Evolutionary conservation across 2,113 vertebrate genomes (phyloP).

Genomic region (Xerus inauris): DNA sequence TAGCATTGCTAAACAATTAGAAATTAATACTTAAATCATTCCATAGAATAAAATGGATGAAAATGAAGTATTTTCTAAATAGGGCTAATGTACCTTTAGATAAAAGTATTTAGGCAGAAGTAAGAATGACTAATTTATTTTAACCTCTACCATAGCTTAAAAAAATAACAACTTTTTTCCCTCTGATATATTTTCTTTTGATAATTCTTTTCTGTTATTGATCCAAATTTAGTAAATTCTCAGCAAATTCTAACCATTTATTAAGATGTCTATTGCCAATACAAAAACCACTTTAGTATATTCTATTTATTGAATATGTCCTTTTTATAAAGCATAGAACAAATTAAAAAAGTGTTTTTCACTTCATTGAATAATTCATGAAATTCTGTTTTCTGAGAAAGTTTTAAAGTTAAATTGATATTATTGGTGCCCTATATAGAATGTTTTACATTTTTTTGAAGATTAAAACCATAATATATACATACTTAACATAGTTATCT

Average conservation of each 20-base stretch:
- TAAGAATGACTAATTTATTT: slow-evolving; percentile 53
- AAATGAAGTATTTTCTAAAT: neutral
- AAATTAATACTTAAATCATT: slow-evolving; percentile 12
- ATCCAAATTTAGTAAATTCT: slow-evolving; percentile 47
- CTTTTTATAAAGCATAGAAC: neutral
- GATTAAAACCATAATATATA: neutral
- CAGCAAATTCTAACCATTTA: neutral
- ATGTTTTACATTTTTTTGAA: slow-evolving; percentile 19
- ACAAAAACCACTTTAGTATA: neutral
- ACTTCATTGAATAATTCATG: neutral
- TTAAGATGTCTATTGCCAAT: slow-evolving; percentile 16
- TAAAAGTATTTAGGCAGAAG: neutral
- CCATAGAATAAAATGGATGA: neutral
- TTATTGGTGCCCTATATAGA: neutral
- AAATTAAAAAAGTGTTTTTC: slow-evolving; percentile 39
- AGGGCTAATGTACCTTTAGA: slow-evolving; percentile 12
- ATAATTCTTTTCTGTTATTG: slow-evolving; percentile 29
- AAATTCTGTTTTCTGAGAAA: neutral
- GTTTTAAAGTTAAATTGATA: slow-evolving; percentile 28
- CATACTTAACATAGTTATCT: neutral
- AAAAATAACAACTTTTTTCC: slow-evolving; percentile 10
- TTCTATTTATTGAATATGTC: slow-evolving; percentile 1
- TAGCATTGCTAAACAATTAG: slow-evolving; percentile 41
- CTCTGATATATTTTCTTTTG: slow-evolving; percentile 1
- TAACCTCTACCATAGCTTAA: slow-evolving; percentile 20